These are phyloP conservation scores for Chaenocephalus aceratus DNA, from an alignment of 2,113 vertebrate species.

Conservation along the genomic window DNA sequence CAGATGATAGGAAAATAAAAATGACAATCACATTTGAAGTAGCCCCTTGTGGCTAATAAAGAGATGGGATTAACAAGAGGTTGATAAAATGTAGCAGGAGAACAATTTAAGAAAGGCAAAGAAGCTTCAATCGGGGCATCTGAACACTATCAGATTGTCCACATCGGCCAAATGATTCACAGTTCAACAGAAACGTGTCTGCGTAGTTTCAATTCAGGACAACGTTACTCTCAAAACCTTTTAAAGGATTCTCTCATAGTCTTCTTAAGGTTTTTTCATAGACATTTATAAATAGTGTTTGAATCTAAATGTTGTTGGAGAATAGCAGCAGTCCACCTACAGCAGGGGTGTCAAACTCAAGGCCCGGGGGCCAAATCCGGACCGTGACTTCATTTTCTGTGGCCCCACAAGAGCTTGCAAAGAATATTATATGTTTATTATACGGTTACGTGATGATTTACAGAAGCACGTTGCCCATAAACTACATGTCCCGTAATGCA, in stretches of 20 bases:
- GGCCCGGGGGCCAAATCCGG: too few relatives aligned
- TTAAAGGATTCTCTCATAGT: neutral
- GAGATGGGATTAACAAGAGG: neutral
- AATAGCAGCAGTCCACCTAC: neutral
- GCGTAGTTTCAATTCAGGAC: too few relatives aligned
- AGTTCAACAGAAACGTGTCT: neutral
- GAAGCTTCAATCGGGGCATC: neutral
- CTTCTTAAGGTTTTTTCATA: neutral
- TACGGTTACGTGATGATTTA: too few relatives aligned
- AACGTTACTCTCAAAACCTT: neutral
- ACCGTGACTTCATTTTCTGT: too few relatives aligned
- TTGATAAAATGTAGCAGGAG: neutral
- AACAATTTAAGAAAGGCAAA: neutral
- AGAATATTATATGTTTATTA: too few relatives aligned
- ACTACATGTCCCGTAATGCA: too few relatives aligned
- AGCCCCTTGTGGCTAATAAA: neutral
- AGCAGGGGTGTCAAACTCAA: neutral
- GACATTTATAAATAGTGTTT: neutral
- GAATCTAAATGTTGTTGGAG: neutral
- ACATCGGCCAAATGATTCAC: neutral
- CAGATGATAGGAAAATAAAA: neutral
- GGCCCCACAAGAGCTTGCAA: too few relatives aligned
- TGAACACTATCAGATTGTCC: neutral
- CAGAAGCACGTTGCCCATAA: too few relatives aligned
- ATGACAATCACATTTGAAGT: conserved; percentile 3